Evolutionary conservation across 1,140 invertebrate genomes (phyloP).

Genomic region (Penaeus indicus): DNA sequence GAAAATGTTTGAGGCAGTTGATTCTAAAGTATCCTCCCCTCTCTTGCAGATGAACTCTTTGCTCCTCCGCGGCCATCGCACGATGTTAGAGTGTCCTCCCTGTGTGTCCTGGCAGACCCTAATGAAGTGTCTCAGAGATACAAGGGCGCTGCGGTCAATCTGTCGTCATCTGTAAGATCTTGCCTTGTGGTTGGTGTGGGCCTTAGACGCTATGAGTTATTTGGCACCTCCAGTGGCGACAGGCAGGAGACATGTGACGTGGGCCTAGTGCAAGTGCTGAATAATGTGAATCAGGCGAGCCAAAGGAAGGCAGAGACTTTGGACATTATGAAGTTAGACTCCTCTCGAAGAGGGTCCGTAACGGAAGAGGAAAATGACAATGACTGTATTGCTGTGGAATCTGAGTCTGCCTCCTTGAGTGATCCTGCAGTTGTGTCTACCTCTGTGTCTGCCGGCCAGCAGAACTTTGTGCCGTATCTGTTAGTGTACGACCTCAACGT

Average conservation of each 20-base stretch:
- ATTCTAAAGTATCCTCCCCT: not conserved
- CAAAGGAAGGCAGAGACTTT: slow-evolving; percentile 70
- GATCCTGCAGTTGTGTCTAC: slow-evolving; percentile 35
- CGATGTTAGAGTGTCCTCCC: slow-evolving; percentile 72
- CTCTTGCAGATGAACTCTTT: slow-evolving; percentile 63
- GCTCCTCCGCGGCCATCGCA: slow-evolving; percentile 69
- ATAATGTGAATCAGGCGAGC: slow-evolving; percentile 76
- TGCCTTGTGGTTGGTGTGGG: slow-evolving; percentile 72
- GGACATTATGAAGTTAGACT: slow-evolving; percentile 72
- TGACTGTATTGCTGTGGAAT: slow-evolving; percentile 36
- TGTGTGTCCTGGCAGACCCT: slow-evolving; percentile 72
- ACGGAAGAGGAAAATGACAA: slow-evolving; percentile 44
- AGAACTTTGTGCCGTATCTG: slow-evolving; percentile 63
- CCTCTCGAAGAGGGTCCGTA: slow-evolving; percentile 40
- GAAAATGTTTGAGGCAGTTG: not conserved
- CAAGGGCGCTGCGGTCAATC: slow-evolving; percentile 6
- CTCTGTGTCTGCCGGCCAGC: slow-evolving; percentile 39
- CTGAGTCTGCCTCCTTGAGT: slow-evolving; percentile 40
- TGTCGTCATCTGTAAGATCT: slow-evolving; percentile 66
- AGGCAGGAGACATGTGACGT: slow-evolving; percentile 46
- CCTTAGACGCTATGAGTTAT: slow-evolving; percentile 61
- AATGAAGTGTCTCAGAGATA: slow-evolving; percentile 58
- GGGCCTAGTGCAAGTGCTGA: slow-evolving; percentile 75
- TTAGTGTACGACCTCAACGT: slow-evolving; percentile 59
- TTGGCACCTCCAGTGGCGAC: slow-evolving; percentile 51